phyloP scores from a whole-genome alignment of 2,113 vertebrate genomes.

The Hystrix brachyura region DNA sequence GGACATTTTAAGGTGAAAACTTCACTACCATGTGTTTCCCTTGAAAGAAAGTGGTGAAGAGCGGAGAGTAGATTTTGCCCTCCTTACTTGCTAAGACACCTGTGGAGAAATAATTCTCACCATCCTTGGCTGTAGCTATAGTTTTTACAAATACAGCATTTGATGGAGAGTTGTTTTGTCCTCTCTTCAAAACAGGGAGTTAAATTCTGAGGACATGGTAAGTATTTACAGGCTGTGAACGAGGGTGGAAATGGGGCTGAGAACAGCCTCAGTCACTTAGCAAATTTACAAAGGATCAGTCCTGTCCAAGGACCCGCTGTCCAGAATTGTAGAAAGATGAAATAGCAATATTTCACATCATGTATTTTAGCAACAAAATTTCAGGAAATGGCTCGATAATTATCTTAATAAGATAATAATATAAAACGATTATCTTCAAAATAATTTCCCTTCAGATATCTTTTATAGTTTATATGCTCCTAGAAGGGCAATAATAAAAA shows the following conservation, averaged over 20 bases:
- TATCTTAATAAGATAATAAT: neutral
- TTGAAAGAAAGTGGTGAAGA: slow-evolving; percentile 54
- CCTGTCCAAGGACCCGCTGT: neutral
- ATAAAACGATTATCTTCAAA: neutral
- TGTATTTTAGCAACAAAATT: neutral
- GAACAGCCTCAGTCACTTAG: neutral
- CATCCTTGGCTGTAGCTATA: neutral
- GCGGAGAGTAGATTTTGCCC: slow-evolving; percentile 18
- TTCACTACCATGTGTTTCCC: slow-evolving; percentile 45
- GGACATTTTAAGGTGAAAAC: slow-evolving; percentile 76
- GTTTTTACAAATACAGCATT: slow-evolving; percentile 64
- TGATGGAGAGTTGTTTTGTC: slow-evolving; percentile 56
- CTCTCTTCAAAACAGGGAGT: slow-evolving; percentile 42
- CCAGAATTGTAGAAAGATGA: neutral
- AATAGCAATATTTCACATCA: neutral
- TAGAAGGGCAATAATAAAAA: neutral
- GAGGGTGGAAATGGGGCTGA: neutral
- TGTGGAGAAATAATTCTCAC: slow-evolving; percentile 79
- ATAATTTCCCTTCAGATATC: rapidly evolving
- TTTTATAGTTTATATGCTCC: neutral
- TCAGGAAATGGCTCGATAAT: neutral
- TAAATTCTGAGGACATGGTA: slow-evolving; percentile 35
- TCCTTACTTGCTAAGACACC: slow-evolving; percentile 57
- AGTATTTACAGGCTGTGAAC: slow-evolving; percentile 36
- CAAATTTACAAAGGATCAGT: neutral